A percentile compares a stretch with the other conserved stretches of the same genome.
phyloP scores from a whole-genome alignment of 2,113 vertebrate genomes.

The Hypocryptadius cinnamomeus region DNA sequence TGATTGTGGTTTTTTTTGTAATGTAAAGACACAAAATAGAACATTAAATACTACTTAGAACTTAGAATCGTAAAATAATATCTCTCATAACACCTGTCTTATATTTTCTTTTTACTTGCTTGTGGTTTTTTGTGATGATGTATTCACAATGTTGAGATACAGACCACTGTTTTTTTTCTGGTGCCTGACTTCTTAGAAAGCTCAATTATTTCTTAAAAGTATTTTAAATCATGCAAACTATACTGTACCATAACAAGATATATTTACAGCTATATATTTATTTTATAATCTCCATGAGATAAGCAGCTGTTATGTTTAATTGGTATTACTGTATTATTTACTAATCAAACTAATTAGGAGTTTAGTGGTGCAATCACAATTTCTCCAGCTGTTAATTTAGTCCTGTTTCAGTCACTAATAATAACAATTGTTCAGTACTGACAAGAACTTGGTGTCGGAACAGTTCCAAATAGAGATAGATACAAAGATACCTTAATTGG shows the following conservation, averaged over 20 bases:
- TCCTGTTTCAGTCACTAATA: not conserved
- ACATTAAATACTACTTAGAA: not conserved
- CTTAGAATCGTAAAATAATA: not conserved
- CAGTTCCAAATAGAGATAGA: slow-evolving; percentile 40
- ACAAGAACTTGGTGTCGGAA: not conserved
- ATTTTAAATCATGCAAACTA: not conserved
- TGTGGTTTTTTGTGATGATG: not conserved
- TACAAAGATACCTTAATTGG: not conserved
- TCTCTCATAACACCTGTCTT: not conserved
- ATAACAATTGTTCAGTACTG: not conserved
- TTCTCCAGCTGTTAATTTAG: slow-evolving; percentile 44
- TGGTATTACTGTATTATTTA: not conserved
- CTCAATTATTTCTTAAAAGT: not conserved
- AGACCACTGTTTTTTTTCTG: not conserved
- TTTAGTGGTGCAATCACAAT: not conserved
- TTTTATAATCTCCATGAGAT: slow-evolving; percentile 12
- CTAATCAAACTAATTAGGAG: not conserved
- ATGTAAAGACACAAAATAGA: not conserved
- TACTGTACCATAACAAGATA: not conserved
- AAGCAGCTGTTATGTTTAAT: not conserved
- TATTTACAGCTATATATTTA: not conserved
- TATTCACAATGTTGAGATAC: not conserved
- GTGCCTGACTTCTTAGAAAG: not conserved
- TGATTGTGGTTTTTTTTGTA: not conserved
- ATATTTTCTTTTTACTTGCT: not conserved